Percentiles rank a stretch among this genome's conserved stretches.
These are phyloP conservation scores for Onychostoma macrolepis DNA, from an alignment of 2,113 vertebrate genomes.

Conservation along the genomic window DNA sequence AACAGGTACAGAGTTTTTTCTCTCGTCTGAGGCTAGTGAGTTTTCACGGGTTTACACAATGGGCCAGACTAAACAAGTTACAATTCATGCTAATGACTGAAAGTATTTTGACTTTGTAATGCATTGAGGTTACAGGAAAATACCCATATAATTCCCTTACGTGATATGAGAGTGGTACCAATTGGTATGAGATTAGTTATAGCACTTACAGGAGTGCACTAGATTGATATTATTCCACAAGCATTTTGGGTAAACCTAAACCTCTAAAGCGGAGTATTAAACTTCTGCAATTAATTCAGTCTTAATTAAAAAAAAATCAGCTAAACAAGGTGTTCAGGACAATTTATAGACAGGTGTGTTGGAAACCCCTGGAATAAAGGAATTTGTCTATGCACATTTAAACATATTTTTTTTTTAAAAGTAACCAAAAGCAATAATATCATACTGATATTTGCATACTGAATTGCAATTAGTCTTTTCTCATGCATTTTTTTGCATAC, in stretches of 20 bases:
- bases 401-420: too few species aligned
- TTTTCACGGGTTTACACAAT: conserved; percentile 65
- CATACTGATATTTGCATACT: too few species aligned
- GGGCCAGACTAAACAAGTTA: conserved; percentile 51
- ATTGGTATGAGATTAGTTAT: background rate
- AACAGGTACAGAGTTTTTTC: conserved; percentile 58
- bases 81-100: background rate
- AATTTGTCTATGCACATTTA: too few species aligned
- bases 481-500: too few species aligned
- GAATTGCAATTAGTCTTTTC: too few species aligned
- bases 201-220: background rate
- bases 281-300: background rate
- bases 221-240: background rate
- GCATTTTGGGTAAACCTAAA: background rate
- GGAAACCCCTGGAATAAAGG: too few species aligned
- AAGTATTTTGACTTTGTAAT: background rate
- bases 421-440: too few species aligned
- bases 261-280: background rate
- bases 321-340: background rate
- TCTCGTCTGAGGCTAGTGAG: conserved; percentile 47
- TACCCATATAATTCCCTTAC: background rate
- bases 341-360: background rate
- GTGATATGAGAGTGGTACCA: background rate
- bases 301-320: background rate
- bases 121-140: background rate